Conservation (phyloP, 2,888 invertebrate genomes). For the Taenaris catops region DNA sequence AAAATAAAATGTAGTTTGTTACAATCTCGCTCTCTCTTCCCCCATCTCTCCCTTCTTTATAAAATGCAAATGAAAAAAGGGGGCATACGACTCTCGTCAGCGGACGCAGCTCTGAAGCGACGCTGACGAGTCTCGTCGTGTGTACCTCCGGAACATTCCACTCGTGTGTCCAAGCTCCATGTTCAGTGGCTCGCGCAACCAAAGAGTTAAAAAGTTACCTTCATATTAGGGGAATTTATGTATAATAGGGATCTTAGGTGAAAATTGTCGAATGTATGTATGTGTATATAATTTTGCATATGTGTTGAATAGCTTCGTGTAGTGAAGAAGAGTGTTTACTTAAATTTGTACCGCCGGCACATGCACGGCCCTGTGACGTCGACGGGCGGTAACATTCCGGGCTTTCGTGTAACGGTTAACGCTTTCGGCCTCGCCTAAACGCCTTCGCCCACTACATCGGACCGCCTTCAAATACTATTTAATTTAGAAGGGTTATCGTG, state of each 20-base stretch:
- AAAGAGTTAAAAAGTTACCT: constrained; percentile 76
- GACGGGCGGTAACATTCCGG: constrained; percentile 54
- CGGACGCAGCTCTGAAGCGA: constrained; percentile 37
- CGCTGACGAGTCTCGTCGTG: background rate
- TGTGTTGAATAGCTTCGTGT: constrained; percentile 26
- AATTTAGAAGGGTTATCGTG: too few relatives aligned
- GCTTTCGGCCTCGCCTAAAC: constrained; percentile 36
- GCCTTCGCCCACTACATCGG: background rate
- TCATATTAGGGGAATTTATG: constrained; percentile 65
- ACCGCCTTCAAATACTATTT: too few relatives aligned
- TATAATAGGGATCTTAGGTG: constrained; percentile 62
- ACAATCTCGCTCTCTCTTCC: too few relatives aligned
- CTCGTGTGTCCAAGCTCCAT: constrained; percentile 29
- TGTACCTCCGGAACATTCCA: constrained; percentile 45
- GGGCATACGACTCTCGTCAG: constrained; percentile 38
- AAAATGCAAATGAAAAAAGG: too few relatives aligned
- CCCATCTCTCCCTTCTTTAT: too few relatives aligned
- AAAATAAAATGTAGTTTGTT: too few relatives aligned
- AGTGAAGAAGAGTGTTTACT: constrained; percentile 19
- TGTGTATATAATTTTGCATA: constrained; percentile 63
- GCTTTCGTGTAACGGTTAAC: constrained; percentile 50
- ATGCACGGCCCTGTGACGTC: constrained; percentile 10
- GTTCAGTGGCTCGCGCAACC: constrained; percentile 61
- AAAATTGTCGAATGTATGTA: constrained; percentile 64
- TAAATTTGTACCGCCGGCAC: constrained; percentile 13